Evolutionary conservation across 1,140 invertebrate genomes (phyloP), one percentile per base, ranked within the genome.

Genomic region (Chelonus insularis): DNA sequence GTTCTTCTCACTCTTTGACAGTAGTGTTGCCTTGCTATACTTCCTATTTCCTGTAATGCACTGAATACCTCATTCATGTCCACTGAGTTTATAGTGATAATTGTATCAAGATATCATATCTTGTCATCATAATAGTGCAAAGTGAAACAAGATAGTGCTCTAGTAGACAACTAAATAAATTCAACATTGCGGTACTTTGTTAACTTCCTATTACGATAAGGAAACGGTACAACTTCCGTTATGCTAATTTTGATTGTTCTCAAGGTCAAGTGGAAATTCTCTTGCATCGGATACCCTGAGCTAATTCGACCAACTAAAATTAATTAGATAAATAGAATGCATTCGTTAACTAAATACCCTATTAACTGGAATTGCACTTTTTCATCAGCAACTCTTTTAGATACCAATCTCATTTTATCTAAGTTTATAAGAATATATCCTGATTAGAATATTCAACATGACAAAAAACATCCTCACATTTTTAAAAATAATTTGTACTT

Each of bases 171-270:
- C 9, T 34, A 34, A 51, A 51, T 20, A 56, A 43, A 56, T 29
- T 43, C 41, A 47, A 21, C 12, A 55, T 61, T 61, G 29, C 59
- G 59, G 59, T 52, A 61, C 59, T 61, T 37, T 52, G 20, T 52
- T 14, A 23, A 11, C 37, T 61, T 54, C 59, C 50, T 47, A 18
- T 47, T 34, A 41, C 54, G 41, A 61, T 51, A 60, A 52, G 12
- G 11, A 18, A 55, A 43, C 51, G 50, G 50, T 57, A 43, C 56
- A 45, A 20, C 32, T 51, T 45, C 51, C 60, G 50, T 34, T 66
- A 66, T 66, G 64, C 50, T 57, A 66, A 66, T 66, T 66, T 66
- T 57, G 52, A 66, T 66, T 66, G 64, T 66, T 66, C 55, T 50
- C 64, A 66, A 66, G 64, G 64, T 66, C 64, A 66, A 60, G 62